These are phyloP conservation scores for Leucozona laternaria DNA, from an alignment of 2,888 invertebrate genomes.

Conservation along the genomic window DNA sequence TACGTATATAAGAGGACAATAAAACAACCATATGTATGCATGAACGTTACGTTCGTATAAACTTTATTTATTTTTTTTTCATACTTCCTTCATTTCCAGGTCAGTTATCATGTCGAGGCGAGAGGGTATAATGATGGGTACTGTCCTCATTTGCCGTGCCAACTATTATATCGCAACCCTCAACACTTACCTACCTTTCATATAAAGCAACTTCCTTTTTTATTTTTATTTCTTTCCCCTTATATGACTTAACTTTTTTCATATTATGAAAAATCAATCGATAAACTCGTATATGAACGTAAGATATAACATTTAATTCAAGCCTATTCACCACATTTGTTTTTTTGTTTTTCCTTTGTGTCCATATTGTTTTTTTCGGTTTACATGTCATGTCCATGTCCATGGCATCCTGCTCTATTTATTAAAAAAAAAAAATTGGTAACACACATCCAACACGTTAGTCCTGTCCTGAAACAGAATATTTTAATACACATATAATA, in stretches of 20 bases:
- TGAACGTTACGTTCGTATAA: too few species aligned
- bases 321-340: constrained; percentile 16
- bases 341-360: neutral
- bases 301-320: constrained; percentile 28
- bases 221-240: constrained; percentile 7
- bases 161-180: constrained; percentile 48
- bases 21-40: too few species aligned
- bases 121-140: constrained; percentile 70
- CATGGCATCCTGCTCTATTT: constrained; percentile 41
- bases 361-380: constrained; percentile 4
- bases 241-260: constrained; percentile 28
- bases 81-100: constrained; percentile 65
- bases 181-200: constrained; percentile 2
- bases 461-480: neutral
- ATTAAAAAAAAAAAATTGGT: neutral
- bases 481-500: neutral
- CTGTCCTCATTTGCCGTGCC: constrained; percentile 58
- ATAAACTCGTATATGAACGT: constrained; percentile 23
- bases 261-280: constrained; percentile 22
- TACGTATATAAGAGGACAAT: constrained; percentile 48
- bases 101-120: constrained; percentile 64
- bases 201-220: constrained; percentile 1
- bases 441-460: constrained; percentile 27
- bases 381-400: constrained; percentile 27
- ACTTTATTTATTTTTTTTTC: too few species aligned